Evolutionary conservation across 2,888 invertebrate species (phyloP).

Genomic region (Caenorhabditis uteleia): DNA sequence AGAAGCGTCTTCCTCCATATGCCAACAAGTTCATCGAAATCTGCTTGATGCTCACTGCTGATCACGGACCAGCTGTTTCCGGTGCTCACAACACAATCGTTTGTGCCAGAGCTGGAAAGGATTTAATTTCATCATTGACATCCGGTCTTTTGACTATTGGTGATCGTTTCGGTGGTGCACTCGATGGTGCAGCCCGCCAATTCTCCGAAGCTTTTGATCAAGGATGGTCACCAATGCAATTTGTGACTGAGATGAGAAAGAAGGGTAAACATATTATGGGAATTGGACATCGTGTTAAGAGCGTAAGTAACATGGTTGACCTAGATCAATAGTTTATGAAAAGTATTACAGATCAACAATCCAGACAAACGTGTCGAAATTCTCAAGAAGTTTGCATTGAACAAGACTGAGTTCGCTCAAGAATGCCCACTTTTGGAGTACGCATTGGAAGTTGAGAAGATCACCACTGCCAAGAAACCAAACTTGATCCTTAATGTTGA

Average conservation of each 20-base stretch:
- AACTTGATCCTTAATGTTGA: constrained; percentile 98
- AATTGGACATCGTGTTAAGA: constrained; percentile 88
- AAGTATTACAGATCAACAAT: constrained; percentile 81
- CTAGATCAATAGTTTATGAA: neutral
- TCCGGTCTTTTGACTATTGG: constrained; percentile 91
- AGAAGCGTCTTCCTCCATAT: constrained; percentile 80
- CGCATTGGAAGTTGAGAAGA: constrained; percentile 96
- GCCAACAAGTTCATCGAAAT: constrained; percentile 97
- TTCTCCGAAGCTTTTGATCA: constrained; percentile 95
- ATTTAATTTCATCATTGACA: constrained; percentile 91
- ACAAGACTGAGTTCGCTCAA: constrained; percentile 80
- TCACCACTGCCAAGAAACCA: constrained; percentile 99
- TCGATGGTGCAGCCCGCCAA: constrained; percentile 95
- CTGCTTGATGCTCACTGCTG: constrained; percentile 97
- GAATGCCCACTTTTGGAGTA: constrained; percentile 90
- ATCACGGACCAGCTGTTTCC: constrained; percentile 97
- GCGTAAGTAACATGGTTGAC: constrained; percentile 71
- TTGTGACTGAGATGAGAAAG: constrained; percentile 95
- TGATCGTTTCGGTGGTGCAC: constrained; percentile 95
- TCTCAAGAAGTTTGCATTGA: constrained; percentile 88
- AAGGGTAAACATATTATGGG: constrained; percentile 98
- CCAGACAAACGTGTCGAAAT: constrained; percentile 97
- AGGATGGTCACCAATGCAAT: constrained; percentile 82
- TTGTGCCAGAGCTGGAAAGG: constrained; percentile 94
- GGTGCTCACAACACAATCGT: constrained; percentile 79